Conservation (phyloP, 2,888 invertebrate genomes). For the Conops quadrifasciatus region DNA sequence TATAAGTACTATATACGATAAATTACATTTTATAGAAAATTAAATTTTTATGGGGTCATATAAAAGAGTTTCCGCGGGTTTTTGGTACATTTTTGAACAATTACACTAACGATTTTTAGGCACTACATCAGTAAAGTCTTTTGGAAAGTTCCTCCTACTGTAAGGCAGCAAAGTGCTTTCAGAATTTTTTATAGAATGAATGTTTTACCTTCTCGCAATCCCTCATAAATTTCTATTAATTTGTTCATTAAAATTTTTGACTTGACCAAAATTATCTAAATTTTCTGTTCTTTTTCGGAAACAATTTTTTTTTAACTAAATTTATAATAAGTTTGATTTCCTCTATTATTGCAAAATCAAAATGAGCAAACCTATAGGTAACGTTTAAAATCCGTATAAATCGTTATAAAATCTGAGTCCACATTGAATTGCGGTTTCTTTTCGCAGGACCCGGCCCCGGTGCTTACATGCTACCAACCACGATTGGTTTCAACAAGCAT, state of each 20-base stretch:
- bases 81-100: too few relatives aligned
- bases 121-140: too few relatives aligned
- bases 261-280: conserved; percentile 24
- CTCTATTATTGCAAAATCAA: conserved; percentile 54
- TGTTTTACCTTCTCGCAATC: not conserved
- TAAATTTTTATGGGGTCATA: too few relatives aligned
- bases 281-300: conserved; percentile 36
- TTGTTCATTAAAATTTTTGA: conserved; percentile 37
- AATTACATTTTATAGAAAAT: too few relatives aligned
- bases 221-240: conserved; percentile 32
- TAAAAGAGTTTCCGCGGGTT: too few relatives aligned
- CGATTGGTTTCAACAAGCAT: conserved; percentile 69
- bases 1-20: too few relatives aligned
- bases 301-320: conserved; percentile 44
- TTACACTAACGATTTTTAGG: too few relatives aligned
- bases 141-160: too few relatives aligned
- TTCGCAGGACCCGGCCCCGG: conserved; percentile 71
- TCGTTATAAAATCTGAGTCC: not conserved
- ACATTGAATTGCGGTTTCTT: not conserved
- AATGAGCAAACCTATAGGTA: conserved; percentile 37
- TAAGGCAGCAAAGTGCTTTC: not conserved
- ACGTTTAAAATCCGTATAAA: not conserved
- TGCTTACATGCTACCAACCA: conserved; percentile 68
- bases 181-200: too few relatives aligned
- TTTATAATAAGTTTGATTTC: conserved; percentile 48